These are phyloP conservation scores for Galleria mellonella DNA, from an alignment of 1,140 invertebrate species.

Conservation along the genomic window DNA sequence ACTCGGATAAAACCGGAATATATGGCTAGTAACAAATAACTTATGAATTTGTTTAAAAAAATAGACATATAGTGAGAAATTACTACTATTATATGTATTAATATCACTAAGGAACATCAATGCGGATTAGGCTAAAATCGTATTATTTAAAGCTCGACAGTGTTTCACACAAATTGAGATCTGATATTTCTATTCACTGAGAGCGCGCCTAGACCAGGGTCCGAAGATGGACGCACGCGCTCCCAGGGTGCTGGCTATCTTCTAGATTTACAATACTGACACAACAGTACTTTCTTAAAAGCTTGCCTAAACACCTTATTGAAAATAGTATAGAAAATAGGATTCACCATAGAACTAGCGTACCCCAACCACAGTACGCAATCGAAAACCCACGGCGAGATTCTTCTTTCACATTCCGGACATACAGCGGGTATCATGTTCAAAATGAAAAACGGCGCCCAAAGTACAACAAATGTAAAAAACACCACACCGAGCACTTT, in stretches of 20 bases:
- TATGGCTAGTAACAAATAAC: neutral
- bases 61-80: too few species aligned
- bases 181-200: constrained; percentile 59
- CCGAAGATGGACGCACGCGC: constrained; percentile 62
- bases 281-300: constrained; percentile 91
- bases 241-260: constrained; percentile 75
- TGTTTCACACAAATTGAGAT: constrained; percentile 58
- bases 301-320: constrained; percentile 94
- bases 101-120: neutral
- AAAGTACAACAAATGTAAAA: constrained; percentile 94
- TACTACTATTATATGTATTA: neutral
- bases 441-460: constrained; percentile 94
- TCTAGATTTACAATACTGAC: constrained; percentile 78
- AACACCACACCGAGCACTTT: constrained; percentile 95
- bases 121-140: constrained; percentile 16
- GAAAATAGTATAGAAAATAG: constrained; percentile 96
- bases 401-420: constrained; percentile 82
- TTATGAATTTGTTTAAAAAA: neutral
- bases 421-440: constrained; percentile 89
- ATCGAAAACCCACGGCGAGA: constrained; percentile 86
- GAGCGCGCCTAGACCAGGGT: constrained; percentile 61
- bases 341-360: constrained; percentile 94
- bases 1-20: too few species aligned
- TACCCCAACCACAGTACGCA: constrained; percentile 94
- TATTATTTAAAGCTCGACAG: constrained; percentile 36